A percentile compares a stretch with the other conserved stretches of the same genome.
Evolutionary conservation across 2,888 invertebrate genomes (phyloP).

Genomic region (Chrysolina oricalcia): DNA sequence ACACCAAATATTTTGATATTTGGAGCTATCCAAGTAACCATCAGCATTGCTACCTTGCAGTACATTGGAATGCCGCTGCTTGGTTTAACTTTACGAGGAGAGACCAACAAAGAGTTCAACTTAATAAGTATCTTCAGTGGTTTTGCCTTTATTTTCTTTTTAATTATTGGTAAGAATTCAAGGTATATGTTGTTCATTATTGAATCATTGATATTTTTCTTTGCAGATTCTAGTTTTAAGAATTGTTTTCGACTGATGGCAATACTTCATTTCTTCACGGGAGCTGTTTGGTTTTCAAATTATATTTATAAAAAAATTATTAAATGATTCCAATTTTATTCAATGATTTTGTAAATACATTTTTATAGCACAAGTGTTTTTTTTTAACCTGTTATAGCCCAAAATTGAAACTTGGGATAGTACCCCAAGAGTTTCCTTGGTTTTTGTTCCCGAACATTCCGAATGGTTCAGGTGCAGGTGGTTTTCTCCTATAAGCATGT

Average conservation of each 20-base stretch:
- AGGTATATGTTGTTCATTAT: background rate
- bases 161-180: slow-evolving; percentile 63
- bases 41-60: slow-evolving; percentile 66
- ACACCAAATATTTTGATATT: slow-evolving; percentile 60
- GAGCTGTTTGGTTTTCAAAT: slow-evolving; percentile 67
- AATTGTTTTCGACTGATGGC: slow-evolving; percentile 67
- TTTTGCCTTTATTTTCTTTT: slow-evolving; percentile 63
- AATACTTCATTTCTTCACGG: slow-evolving; percentile 67
- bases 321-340: slow-evolving; percentile 33
- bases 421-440: slow-evolving; percentile 9
- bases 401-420: slow-evolving; percentile 27
- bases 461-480: background rate
- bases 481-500: background rate
- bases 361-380: background rate
- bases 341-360: slow-evolving; percentile 31
- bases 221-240: slow-evolving; percentile 67
- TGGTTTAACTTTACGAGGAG: slow-evolving; percentile 64
- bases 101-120: slow-evolving; percentile 63
- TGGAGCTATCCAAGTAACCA: slow-evolving; percentile 65
- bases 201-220: slow-evolving; percentile 32
- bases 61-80: slow-evolving; percentile 64
- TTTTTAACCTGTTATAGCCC: slow-evolving; percentile 40
- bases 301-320: slow-evolving; percentile 67
- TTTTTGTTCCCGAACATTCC: background rate
- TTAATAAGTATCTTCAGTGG: slow-evolving; percentile 64